These are phyloP conservation scores for Noctua pronuba DNA, from an alignment of 2,888 invertebrate species.

Conservation along the genomic window DNA sequence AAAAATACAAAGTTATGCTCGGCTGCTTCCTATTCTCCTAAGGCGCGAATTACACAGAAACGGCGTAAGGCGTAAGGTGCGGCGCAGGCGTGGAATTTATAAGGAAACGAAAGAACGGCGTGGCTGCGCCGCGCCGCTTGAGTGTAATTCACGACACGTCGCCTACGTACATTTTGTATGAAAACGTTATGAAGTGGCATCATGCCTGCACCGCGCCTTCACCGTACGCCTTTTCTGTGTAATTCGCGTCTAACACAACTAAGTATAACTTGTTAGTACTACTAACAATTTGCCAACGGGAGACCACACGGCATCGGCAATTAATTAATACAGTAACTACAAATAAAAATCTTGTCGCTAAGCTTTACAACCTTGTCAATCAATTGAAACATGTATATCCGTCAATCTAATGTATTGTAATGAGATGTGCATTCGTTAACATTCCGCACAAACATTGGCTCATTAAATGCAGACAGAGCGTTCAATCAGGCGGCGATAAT, in stretches of 20 bases:
- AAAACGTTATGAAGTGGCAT: too few species aligned
- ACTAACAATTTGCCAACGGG: neutral
- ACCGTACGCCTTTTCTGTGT: too few species aligned
- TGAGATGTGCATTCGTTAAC: constrained; percentile 57
- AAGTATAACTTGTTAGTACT: neutral
- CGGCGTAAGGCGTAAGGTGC: too few species aligned
- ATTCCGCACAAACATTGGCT: constrained; percentile 31
- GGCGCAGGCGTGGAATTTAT: too few species aligned
- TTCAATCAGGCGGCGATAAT: constrained; percentile 52
- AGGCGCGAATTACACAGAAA: too few species aligned
- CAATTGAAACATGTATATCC: constrained; percentile 25
- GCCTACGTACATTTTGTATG: too few species aligned
- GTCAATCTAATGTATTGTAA: constrained; percentile 57
- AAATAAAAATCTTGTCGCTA: neutral
- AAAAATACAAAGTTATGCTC: neutral
- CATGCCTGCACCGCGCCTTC: too few species aligned
- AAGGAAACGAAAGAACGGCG: too few species aligned
- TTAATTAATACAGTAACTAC: neutral
- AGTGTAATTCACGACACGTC: too few species aligned
- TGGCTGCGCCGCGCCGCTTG: too few species aligned
- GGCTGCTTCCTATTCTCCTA: neutral
- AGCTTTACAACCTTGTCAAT: constrained; percentile 55
- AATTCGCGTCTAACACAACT: too few species aligned
- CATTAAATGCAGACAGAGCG: constrained; percentile 42
- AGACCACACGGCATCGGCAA: neutral